Evolutionary conservation across 2,888 invertebrate genomes (phyloP), one percentile per base, ranked within the genome.

Genomic region (Myathropa florea): DNA sequence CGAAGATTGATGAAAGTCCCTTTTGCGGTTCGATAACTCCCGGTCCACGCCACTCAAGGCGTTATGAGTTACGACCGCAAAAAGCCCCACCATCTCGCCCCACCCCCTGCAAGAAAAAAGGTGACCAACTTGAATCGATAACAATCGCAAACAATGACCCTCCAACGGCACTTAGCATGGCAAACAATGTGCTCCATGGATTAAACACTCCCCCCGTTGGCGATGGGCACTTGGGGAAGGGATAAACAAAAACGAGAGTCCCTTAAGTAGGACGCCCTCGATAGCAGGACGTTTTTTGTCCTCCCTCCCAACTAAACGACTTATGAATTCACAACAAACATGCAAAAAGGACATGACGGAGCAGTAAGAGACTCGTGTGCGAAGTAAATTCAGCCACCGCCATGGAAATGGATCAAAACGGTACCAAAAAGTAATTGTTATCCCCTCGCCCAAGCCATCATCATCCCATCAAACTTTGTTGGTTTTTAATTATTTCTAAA

Each of bases 401-500:
- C 39, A 14, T 18, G 46, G 18, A 18, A 46, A 46, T 46, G 46
- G 46, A 46, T 46, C 46, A 46, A 46, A 18, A 7, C 7, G 46
- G 18, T 46, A 46, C 46, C 46, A 46, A 46, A 46, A 46, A 18
- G 46, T 46, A 46, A 46, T 18, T 46, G 46, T 6, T 18, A 2
- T 7, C 18, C 18, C 46, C 46, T n/a, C 6, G 1, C 14, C 39
- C n/a, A n/a, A n/a, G n/a, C n/a, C n/a, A n/a, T n/a, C 39, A n/a
- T n/a, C 39, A 4, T 1, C 39, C 46, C 46, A 18, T 7, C 46
- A 18, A 46, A 46, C 24, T 57, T 10, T 57, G 10, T 0, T 24
- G 1, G 57, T 23, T 55, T 55, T 39, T 46, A 71, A 68, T 57
- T 28, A 71, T 60, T 71, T 21, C 39, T 9, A 14, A 71, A 26